These are phyloP conservation scores for Blastobasis lacticolella DNA, from an alignment of 2,888 invertebrate genomes.

Conservation along the genomic window DNA sequence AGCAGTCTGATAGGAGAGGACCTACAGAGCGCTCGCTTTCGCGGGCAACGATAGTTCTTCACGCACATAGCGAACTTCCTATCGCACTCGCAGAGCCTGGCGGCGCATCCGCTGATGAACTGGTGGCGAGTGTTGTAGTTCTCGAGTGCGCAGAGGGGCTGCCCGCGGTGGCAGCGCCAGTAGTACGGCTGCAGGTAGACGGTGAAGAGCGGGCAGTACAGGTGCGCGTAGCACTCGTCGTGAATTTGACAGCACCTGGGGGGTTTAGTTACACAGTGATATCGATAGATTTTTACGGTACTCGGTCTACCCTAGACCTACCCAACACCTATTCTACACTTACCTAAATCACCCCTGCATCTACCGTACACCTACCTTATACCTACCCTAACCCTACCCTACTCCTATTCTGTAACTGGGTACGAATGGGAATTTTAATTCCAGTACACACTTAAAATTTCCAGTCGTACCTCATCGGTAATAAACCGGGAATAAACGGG, in stretches of 20 bases:
- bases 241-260: slow-evolving; percentile 87
- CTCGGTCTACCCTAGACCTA: no score
- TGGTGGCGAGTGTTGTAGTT: slow-evolving; percentile 44
- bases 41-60: slow-evolving; percentile 83
- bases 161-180: slow-evolving; percentile 87
- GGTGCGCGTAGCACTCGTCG: slow-evolving; percentile 88
- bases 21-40: slow-evolving; percentile 79
- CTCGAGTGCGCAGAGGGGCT: slow-evolving; percentile 83
- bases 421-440: no score
- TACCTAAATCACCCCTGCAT: no score
- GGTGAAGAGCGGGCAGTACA: slow-evolving; percentile 85
- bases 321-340: no score
- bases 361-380: no score
- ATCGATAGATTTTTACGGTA: no score
- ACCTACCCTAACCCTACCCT: no score
- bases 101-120: slow-evolving; percentile 78
- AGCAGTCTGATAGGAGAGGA: slow-evolving; percentile 83
- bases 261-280: neutral
- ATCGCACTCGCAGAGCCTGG: slow-evolving; percentile 89
- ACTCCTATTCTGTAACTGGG: no score
- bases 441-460: no score
- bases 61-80: slow-evolving; percentile 85
- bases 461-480: no score
- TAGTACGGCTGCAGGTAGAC: slow-evolving; percentile 91
- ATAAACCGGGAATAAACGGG: no score